These are phyloP conservation scores for Procapra przewalskii DNA, from an alignment of 2,113 vertebrate species.

Conservation along the genomic window DNA sequence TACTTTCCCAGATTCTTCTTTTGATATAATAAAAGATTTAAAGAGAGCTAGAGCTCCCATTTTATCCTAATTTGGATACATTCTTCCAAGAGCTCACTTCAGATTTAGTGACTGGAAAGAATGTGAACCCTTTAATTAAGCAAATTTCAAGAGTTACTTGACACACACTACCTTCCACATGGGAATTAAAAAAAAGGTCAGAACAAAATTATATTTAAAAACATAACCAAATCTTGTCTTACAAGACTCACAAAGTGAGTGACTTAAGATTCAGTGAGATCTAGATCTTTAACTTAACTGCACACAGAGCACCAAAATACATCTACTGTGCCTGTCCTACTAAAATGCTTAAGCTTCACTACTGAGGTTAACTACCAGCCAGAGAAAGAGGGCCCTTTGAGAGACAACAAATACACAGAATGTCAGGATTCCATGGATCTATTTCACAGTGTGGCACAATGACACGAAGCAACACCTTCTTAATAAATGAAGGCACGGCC, in stretches of 20 bases:
- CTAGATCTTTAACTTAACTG: neutral
- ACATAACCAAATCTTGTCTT: neutral
- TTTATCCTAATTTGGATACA: neutral
- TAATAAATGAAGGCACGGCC: neutral
- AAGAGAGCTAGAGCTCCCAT: neutral
- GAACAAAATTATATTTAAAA: neutral
- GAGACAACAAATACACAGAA: neutral
- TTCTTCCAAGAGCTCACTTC: neutral
- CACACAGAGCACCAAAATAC: neutral
- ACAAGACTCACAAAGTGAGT: neutral
- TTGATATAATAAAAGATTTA: neutral
- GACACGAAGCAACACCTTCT: neutral
- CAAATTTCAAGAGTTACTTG: neutral
- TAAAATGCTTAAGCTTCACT: neutral
- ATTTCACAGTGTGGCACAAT: neutral
- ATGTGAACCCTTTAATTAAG: neutral
- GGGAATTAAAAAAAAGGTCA: neutral
- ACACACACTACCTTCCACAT: neutral
- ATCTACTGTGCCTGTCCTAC: neutral
- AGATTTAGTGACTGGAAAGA: neutral
- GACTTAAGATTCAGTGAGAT: neutral
- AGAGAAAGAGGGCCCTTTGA: neutral
- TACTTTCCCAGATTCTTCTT: neutral
- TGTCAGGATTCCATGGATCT: neutral
- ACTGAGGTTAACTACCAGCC: neutral